Conservation (phyloP, 2,888 invertebrate species). For the Hydropsyche betteni region DNA sequence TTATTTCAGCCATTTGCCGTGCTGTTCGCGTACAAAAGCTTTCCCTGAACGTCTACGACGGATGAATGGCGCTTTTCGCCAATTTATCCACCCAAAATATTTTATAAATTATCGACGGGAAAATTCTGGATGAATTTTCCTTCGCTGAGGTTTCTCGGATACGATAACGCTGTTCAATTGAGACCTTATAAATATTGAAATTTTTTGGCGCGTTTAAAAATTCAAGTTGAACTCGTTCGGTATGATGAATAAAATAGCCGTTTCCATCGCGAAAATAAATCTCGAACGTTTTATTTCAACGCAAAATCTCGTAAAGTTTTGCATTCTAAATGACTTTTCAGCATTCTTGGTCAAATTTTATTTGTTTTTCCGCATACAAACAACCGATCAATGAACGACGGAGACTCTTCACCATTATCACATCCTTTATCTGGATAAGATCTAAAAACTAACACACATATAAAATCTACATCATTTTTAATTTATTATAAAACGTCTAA, state of each 20-base stretch:
- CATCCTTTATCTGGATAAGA: not conserved
- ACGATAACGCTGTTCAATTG: too few relatives aligned
- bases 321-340: conserved; percentile 18
- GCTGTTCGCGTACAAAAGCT: conserved; percentile 38
- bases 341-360: not conserved
- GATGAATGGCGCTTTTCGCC: conserved; percentile 2
- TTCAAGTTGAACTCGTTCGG: conserved; percentile 18
- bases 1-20: conserved; percentile 47
- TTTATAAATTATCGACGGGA: too few relatives aligned
- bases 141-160: too few relatives aligned
- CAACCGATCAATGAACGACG: not conserved
- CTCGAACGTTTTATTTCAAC: conserved; percentile 16
- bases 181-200: too few relatives aligned
- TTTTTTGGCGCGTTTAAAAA: not conserved
- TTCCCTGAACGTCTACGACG: conserved; percentile 22
- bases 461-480: too few relatives aligned
- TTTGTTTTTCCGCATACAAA: conserved; percentile 7
- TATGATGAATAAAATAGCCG: not conserved
- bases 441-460: too few relatives aligned
- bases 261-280: conserved; percentile 9
- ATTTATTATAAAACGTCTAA: too few relatives aligned
- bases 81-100: too few relatives aligned
- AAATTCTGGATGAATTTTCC: too few relatives aligned
- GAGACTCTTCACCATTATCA: not conserved
- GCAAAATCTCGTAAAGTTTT: conserved; percentile 24